Evolutionary conservation across 2,888 invertebrate genomes (phyloP).

Genomic region (Blera fallax): DNA sequence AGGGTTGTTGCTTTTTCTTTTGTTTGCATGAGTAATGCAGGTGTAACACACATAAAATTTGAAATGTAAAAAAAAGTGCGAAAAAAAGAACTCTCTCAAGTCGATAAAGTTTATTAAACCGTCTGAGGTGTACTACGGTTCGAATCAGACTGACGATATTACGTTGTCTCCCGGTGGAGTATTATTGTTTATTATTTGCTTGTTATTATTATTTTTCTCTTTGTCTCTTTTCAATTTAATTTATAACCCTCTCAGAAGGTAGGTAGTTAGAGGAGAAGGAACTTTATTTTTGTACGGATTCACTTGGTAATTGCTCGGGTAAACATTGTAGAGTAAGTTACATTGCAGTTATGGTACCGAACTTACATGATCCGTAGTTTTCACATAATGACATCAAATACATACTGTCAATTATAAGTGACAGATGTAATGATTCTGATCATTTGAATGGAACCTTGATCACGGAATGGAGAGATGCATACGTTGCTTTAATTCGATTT

Average conservation of each 20-base stretch:
- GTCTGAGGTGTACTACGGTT: slow-evolving; percentile 56
- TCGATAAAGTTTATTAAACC: slow-evolving; percentile 25
- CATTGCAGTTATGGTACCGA: background rate
- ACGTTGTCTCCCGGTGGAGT: slow-evolving; percentile 1
- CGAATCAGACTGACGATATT: slow-evolving; percentile 46
- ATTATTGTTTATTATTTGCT: slow-evolving; percentile 28
- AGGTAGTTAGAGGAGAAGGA: background rate
- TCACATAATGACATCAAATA: background rate
- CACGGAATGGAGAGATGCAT: background rate
- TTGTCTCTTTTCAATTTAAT: background rate
- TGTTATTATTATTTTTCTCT: background rate
- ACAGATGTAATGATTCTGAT: background rate
- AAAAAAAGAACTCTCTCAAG: slow-evolving; percentile 2
- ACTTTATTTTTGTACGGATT: slow-evolving; percentile 45
- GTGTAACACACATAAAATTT: background rate
- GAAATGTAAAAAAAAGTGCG: background rate
- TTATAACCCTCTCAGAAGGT: background rate
- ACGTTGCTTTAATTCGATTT: no score
- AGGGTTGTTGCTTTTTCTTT: background rate
- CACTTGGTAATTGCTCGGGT: slow-evolving; percentile 42
- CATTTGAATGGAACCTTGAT: background rate
- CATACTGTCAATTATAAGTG: background rate
- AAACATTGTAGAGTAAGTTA: slow-evolving; percentile 36
- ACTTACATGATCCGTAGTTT: background rate
- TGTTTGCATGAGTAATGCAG: slow-evolving; percentile 4